Conservation (phyloP, 1,140 invertebrate genomes). For the Chrysopa pallens region DNA sequence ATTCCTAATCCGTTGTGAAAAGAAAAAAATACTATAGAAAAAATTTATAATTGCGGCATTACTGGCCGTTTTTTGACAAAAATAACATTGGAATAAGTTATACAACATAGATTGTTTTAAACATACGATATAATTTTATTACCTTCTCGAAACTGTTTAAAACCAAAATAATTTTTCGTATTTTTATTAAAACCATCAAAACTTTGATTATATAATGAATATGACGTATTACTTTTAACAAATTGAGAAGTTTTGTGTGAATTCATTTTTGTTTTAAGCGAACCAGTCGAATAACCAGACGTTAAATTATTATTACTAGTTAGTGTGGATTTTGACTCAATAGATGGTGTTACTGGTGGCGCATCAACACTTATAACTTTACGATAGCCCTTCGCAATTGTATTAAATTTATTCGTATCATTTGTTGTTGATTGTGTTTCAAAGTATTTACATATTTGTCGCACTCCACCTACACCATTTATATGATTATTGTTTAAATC, state of each 20-base stretch:
- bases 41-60: too few relatives aligned
- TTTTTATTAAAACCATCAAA: neutral
- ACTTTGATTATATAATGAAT: too few relatives aligned
- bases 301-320: neutral
- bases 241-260: too few relatives aligned
- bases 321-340: neutral
- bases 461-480: constrained; percentile 23
- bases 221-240: too few relatives aligned
- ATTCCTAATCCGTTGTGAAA: too few relatives aligned
- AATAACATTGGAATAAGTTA: too few relatives aligned
- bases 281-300: neutral
- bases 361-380: neutral
- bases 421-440: constrained; percentile 16
- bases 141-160: neutral
- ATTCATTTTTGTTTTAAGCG: too few relatives aligned
- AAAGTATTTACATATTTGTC: constrained; percentile 40
- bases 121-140: neutral
- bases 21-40: too few relatives aligned
- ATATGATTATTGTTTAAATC: constrained; percentile 27
- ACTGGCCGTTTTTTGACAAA: too few relatives aligned
- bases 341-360: too few relatives aligned
- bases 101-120: neutral
- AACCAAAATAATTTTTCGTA: neutral
- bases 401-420: constrained; percentile 1
- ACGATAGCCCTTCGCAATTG: neutral